phyloP scores from a whole-genome alignment of 2,797 vertebrate genomes.

The Kryptolebias ocellatus region DNA sequence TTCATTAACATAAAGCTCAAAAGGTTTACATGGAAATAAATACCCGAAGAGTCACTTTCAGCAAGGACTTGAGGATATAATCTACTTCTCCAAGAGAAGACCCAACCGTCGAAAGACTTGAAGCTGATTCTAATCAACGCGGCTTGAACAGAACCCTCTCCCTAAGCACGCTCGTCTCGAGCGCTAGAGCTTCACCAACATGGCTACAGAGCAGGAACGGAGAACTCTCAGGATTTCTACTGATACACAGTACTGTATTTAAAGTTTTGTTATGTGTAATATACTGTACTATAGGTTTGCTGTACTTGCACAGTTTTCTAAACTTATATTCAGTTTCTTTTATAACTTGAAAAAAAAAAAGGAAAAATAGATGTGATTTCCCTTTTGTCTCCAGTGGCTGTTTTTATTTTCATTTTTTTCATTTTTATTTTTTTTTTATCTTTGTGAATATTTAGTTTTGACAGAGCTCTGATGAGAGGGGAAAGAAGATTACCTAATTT shows the following conservation, averaged over 20 bases:
- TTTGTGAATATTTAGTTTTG: constrained; percentile 69
- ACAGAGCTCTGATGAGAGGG: constrained; percentile 58
- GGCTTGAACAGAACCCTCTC: constrained; percentile 40
- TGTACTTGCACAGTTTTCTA: constrained; percentile 89
- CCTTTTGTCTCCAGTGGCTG: constrained; percentile 70
- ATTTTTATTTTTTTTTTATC: constrained; percentile 43
- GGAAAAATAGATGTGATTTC: constrained; percentile 75
- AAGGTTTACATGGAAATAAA: constrained; percentile 51
- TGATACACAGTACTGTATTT: constrained; percentile 88
- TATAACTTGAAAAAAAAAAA: constrained; percentile 81
- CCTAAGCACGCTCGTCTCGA: constrained; percentile 10
- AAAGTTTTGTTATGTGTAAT: constrained; percentile 83
- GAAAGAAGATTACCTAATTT: constrained; percentile 55
- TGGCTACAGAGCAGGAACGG: constrained; percentile 72
- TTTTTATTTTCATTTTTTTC: constrained; percentile 37
- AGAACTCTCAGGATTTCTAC: constrained; percentile 88
- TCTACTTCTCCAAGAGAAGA: constrained; percentile 73
- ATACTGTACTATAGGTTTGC: constrained; percentile 89
- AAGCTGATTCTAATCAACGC: constrained; percentile 47
- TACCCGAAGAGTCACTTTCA: constrained; percentile 38
- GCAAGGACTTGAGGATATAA: constrained; percentile 50
- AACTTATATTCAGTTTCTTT: constrained; percentile 75
- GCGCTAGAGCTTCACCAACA: constrained; percentile 56
- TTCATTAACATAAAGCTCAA: constrained; percentile 60
- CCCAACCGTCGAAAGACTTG: constrained; percentile 51